Evolutionary conservation across 35 echinoderm and acorn worm genomes (phyloP).

Genomic region (Apostichopus parvimensis): DNA sequence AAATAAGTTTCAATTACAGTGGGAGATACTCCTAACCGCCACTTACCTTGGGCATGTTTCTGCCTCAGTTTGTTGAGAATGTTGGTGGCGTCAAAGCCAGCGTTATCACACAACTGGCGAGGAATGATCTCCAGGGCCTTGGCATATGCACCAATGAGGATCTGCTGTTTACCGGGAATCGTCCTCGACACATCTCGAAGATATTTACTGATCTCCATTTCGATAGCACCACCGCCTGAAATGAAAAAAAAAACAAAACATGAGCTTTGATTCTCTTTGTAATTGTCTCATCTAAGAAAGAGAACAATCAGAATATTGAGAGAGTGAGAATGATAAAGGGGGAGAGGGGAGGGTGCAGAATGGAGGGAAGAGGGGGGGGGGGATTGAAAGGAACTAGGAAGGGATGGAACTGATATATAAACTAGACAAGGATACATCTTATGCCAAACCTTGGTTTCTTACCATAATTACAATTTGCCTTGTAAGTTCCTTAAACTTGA

Average conservation of each 20-base stretch:
- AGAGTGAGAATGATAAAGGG: too few relatives aligned
- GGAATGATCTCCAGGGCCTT: slow-evolving; percentile 97
- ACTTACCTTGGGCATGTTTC: slow-evolving; percentile 98
- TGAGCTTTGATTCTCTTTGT: too few relatives aligned
- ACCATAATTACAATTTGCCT: too few relatives aligned
- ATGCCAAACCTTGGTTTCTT: too few relatives aligned
- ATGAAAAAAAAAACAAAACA: not conserved
- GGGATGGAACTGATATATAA: too few relatives aligned
- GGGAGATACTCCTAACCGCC: not conserved
- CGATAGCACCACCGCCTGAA: slow-evolving; percentile 96
- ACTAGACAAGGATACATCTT: too few relatives aligned
- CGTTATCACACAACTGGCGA: slow-evolving; percentile 95
- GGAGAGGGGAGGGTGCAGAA: too few relatives aligned
- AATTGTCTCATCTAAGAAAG: too few relatives aligned
- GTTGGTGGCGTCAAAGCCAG: slow-evolving; percentile 99
- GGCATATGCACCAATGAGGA: slow-evolving; percentile 93
- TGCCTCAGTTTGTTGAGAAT: slow-evolving; percentile 97
- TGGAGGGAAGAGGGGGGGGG: too few relatives aligned
- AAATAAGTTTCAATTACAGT: not conserved
- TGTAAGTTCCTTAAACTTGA: too few relatives aligned
- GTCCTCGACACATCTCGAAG: slow-evolving; percentile 91
- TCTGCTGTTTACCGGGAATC: slow-evolving; percentile 97
- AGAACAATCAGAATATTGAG: too few relatives aligned
- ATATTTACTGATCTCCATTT: slow-evolving; percentile 99
- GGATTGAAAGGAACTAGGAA: too few relatives aligned